Percentiles rank a stretch among this genome's conserved stretches.
These are phyloP conservation scores for Drosophila conformis DNA, from an alignment of 2,888 invertebrate species.

Conservation along the genomic window DNA sequence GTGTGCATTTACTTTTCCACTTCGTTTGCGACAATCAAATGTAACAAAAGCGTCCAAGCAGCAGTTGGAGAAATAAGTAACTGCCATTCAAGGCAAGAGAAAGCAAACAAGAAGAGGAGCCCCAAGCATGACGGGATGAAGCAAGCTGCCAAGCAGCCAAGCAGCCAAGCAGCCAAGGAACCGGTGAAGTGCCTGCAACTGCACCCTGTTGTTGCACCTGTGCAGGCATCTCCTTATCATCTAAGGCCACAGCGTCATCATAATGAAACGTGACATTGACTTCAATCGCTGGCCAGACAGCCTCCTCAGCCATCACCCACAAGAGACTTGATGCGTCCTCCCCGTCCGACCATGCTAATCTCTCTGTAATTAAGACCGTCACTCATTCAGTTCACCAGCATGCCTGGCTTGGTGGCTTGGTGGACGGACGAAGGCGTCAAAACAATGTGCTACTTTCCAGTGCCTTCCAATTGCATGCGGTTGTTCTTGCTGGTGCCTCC, in stretches of 20 bases:
- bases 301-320: neutral
- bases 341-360: constrained; percentile 61
- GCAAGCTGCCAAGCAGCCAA: neutral
- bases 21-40: constrained; percentile 79
- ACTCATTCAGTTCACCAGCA: constrained; percentile 54
- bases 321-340: neutral
- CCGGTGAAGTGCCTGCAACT: constrained; percentile 7
- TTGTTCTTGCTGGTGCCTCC: neutral
- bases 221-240: constrained; percentile 37
- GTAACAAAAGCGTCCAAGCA: constrained; percentile 61
- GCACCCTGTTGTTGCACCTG: constrained; percentile 43
- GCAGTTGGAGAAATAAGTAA: constrained; percentile 19
- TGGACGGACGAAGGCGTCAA: constrained; percentile 15
- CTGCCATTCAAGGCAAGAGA: constrained; percentile 19
- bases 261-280: constrained; percentile 72
- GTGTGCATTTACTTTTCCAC: constrained; percentile 72
- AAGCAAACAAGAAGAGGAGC: neutral
- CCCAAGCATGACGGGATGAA: neutral
- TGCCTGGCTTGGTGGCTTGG: too few relatives aligned
- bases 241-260: constrained; percentile 37
- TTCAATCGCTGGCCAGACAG: constrained; percentile 31
- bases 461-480: constrained; percentile 56
- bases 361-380: constrained; percentile 76
- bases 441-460: constrained; percentile 59
- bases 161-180: constrained; percentile 3